Conservation (phyloP, 2,888 invertebrate genomes). For the Dioctria linearis region DNA sequence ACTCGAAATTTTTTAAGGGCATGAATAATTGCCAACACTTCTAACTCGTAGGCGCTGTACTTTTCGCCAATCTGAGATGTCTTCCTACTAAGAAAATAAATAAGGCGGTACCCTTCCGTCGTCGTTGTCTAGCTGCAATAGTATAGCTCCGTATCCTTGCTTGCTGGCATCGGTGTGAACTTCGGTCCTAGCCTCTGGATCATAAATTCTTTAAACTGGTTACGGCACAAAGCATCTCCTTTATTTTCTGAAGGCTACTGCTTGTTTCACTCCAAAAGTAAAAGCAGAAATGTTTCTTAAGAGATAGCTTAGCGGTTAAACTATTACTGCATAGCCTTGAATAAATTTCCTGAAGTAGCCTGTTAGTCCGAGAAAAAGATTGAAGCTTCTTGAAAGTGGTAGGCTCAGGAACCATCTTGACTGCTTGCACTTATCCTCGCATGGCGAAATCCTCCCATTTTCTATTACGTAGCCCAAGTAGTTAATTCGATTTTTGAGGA, state of each 20-base stretch:
- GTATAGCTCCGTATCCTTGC: not conserved
- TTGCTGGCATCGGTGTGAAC: not conserved
- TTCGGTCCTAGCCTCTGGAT: not conserved
- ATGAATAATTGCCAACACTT: too few relatives aligned
- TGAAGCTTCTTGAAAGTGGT: not conserved
- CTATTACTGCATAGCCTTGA: not conserved
- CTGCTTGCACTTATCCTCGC: not conserved
- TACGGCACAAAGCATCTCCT: not conserved
- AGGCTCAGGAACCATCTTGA: not conserved
- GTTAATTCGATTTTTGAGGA: conserved; percentile 35
- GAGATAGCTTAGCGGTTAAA: not conserved
- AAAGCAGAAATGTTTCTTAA: not conserved
- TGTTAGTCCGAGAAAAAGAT: not conserved
- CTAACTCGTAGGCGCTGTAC: not conserved
- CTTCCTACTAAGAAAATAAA: not conserved
- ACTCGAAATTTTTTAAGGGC: too few relatives aligned
- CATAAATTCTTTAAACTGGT: not conserved
- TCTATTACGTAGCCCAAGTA: conserved; percentile 48
- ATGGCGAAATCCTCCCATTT: conserved; percentile 50
- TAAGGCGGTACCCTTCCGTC: too few relatives aligned
- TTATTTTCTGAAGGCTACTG: not conserved
- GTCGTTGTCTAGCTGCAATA: not conserved
- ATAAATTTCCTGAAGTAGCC: not conserved
- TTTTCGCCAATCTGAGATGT: not conserved
- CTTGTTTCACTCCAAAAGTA: not conserved